Base-by-base conservation (phyloP, 1,140 invertebrate species). In the Hycleus phaleratus region DNA sequence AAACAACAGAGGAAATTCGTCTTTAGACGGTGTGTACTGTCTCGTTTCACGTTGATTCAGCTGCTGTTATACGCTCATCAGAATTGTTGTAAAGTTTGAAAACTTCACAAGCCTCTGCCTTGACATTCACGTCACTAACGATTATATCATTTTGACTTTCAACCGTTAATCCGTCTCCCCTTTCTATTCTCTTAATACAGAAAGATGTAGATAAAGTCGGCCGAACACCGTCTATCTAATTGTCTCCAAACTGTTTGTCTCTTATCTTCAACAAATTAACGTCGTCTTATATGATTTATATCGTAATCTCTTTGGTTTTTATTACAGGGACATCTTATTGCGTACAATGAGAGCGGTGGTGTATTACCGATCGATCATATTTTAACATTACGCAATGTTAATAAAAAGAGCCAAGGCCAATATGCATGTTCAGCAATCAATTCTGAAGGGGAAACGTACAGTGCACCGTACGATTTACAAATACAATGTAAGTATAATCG, bases 401-500 rank as follows among this genome's bases (percentile, higher is more conserved):
- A 59, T 24, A 67, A 66, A 50, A 64, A 63, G 10, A 65, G 63
- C 7, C 66, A 61, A 25, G 84, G 85, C 1, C 77, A 82, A 25
- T 89, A 88, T 67, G 78, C 81, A 10, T 89, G 87, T 64, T 72
- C 80, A 25, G 86, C 85, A 0, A 77, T 76, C 53, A 88, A 88
- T 67, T 75, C 78, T 3, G 85, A 88, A 64, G 86, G 86, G 6
- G 82, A 82, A 67, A 80, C 81, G 2, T 73, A 81, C 54, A 86
- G 85, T 65, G 75, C 80, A 39, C 81, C 82, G 3, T 68, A 84
- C 52, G 77, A 75, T 46, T 73, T 87, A 25, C 78, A 75, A 67
- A 77, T 87, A 64, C 79, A 85, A 70, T 85, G 85, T 86, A 75
- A 85, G 83, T 83, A 66, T 58, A 18, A 18, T 18, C 18, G 18